Base-by-base conservation (phyloP, 2,113 vertebrate species). In the Crotalus tigris region DNA sequence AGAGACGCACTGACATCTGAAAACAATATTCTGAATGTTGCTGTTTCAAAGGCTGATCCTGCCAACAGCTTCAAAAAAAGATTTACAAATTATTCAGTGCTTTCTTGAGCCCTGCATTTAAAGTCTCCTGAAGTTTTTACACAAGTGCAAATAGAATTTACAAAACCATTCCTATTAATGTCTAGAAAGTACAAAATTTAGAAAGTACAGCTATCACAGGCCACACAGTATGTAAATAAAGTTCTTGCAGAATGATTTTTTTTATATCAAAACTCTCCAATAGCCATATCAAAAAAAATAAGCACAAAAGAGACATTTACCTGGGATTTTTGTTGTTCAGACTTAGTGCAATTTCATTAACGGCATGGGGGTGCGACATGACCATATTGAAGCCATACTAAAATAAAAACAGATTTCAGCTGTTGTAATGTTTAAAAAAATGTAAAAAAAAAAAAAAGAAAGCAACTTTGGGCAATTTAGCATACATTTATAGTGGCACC, bases 351-450 rank as follows among this genome's bases (percentile, higher is more conserved):
- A 99, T 99, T 96, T 99, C 99, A 0, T 99, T 99, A 54, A 99
- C 99, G 1, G 99, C 99, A 11, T 99, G 99, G 0, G 98, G 99
- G 29, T 99, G 99, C 0, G 99, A 99, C 99, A 99, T 99, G 57
- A 99, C 99, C 99, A 99, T 99, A 95, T 99, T 99, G 98, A 99
- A 99, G 19, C 99, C 99, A 0, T 99, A 99, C 99, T 99, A 95
- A 59, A 95, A 92, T 57, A 3, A 88, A 94, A 69, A 91, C 0
- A 0, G 0, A 0, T 6, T 24, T 55, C 90, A 90, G 87, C 54
- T 4, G 92, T 1, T 5, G 17, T 53, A 61, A 86, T 29, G 15
- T 33, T 0, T 23, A n/a, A 19, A 9, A 53, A 17, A 75, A 59
- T 26, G 13, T 11, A 88, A 69, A 89, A 15, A 54, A 29, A 54